A percentile compares a stretch with the other conserved stretches of the same genome.
phyloP scores from a whole-genome alignment of 2,797 vertebrate genomes.

The Kryptopterus vitreolus region DNA sequence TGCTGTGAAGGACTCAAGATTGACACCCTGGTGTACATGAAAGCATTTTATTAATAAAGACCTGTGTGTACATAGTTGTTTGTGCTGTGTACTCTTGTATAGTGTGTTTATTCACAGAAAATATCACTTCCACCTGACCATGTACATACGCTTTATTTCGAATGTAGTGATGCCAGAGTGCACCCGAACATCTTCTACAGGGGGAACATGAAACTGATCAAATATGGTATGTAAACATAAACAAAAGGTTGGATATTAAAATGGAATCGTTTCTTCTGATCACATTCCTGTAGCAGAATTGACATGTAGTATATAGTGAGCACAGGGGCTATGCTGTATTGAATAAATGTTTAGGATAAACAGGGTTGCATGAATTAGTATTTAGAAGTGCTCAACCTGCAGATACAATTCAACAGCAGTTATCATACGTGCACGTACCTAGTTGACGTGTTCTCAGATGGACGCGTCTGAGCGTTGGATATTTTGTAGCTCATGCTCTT shows the following conservation, averaged over 20 bases:
- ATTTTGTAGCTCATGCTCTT: neutral
- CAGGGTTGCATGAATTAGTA: neutral
- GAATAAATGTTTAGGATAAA: neutral
- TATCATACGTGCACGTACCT: neutral
- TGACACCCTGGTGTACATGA: constrained; percentile 18
- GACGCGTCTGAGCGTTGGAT: no score
- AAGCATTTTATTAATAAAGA: constrained; percentile 49
- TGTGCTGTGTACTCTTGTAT: neutral
- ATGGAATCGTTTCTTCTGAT: neutral
- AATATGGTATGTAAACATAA: neutral
- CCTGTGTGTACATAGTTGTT: constrained; percentile 17
- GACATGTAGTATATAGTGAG: neutral
- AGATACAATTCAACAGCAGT: neutral
- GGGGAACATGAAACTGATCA: no score
- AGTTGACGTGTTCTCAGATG: neutral
- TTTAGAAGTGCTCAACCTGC: neutral
- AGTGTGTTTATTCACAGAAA: neutral
- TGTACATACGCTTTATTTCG: neutral
- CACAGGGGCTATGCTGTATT: neutral
- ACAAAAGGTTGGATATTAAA: neutral
- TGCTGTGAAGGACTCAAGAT: constrained; percentile 3
- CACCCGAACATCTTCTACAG: neutral
- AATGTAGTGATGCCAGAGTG: neutral
- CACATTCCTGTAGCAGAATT: no score
- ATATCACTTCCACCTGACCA: neutral